Conservation (phyloP, 92 coral and sea anemone species). For the Actinostola sp. region DNA sequence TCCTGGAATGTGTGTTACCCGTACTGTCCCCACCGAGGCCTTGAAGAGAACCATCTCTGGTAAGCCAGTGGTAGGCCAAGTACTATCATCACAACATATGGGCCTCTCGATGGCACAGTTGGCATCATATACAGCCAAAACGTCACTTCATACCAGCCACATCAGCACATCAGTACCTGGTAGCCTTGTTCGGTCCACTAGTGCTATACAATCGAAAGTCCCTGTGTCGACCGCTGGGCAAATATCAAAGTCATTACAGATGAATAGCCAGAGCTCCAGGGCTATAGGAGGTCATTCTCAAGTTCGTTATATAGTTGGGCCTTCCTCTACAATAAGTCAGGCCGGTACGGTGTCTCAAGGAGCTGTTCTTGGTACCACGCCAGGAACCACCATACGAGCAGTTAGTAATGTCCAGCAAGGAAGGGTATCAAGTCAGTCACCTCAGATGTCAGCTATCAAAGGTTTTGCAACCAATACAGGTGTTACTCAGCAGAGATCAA, state of each 20-base stretch:
- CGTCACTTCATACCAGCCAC: neutral
- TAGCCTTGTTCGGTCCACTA: slow-evolving; percentile 2
- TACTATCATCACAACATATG: slow-evolving; percentile 26
- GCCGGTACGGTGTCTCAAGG: slow-evolving; percentile 4
- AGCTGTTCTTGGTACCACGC: slow-evolving; percentile 5
- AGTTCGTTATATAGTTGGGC: slow-evolving; percentile 30
- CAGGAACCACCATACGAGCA: slow-evolving; percentile 9
- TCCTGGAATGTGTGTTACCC: slow-evolving; percentile 10
- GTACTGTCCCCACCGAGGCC: slow-evolving; percentile 18
- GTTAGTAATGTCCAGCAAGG: slow-evolving; percentile 10
- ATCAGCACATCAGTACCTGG: neutral
- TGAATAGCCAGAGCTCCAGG: slow-evolving; percentile 6
- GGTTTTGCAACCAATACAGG: neutral
- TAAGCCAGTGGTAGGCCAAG: slow-evolving; percentile 35
- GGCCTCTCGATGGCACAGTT: slow-evolving; percentile 29
- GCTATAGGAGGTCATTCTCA: slow-evolving; percentile 11
- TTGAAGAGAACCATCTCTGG: slow-evolving; percentile 15
- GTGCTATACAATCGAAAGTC: neutral
- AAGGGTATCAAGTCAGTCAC: slow-evolving; percentile 20
- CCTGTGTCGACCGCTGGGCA: slow-evolving; percentile 11
- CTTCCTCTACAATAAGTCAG: slow-evolving; percentile 10
- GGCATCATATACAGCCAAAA: slow-evolving; percentile 1
- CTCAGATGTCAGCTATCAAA: slow-evolving; percentile 15
- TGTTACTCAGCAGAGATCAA: slow-evolving; percentile 7
- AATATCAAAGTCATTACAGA: slow-evolving; percentile 24